A percentile compares a stretch with the other conserved stretches of the same genome.
Conservation (phyloP, 2,888 invertebrate genomes). For the Acrobasis repandana region DNA sequence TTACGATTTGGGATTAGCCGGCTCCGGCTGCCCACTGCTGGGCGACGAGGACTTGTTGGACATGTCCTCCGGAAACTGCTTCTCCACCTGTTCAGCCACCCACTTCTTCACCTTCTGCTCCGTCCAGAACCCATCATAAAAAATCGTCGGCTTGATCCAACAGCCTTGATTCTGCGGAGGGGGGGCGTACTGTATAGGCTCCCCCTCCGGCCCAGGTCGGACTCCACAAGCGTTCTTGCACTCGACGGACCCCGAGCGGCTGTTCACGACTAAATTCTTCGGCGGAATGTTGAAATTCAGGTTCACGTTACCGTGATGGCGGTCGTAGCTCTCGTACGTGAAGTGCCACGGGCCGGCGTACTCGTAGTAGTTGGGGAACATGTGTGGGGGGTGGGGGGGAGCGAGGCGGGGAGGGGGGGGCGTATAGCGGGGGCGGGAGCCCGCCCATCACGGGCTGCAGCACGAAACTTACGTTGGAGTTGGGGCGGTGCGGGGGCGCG, state of each 20-base stretch:
- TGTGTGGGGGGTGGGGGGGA: slow-evolving; percentile 47
- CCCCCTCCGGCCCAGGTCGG: slow-evolving; percentile 47
- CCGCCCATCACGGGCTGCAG: slow-evolving; percentile 65
- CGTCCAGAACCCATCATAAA: slow-evolving; percentile 80
- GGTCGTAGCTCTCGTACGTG: slow-evolving; percentile 66
- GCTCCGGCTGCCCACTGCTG: slow-evolving; percentile 32
- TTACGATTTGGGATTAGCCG: slow-evolving; percentile 38
- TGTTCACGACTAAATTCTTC: slow-evolving; percentile 67
- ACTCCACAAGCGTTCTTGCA: slow-evolving; percentile 51
- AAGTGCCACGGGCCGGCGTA: slow-evolving; percentile 71
- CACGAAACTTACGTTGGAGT: slow-evolving; percentile 77
- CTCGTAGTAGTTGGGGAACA: slow-evolving; percentile 69
- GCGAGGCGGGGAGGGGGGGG: slow-evolving; percentile 45
- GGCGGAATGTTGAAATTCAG: slow-evolving; percentile 72
- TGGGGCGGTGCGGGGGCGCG: slow-evolving; percentile 38
- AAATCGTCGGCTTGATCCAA: slow-evolving; percentile 79
- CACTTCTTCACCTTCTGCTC: slow-evolving; percentile 81
- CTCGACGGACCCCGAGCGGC: slow-evolving; percentile 52
- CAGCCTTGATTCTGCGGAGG: slow-evolving; percentile 61
- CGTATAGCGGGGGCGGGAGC: slow-evolving; percentile 54
- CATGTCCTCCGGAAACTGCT: slow-evolving; percentile 69
- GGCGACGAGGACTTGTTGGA: slow-evolving; percentile 44
- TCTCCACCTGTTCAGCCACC: slow-evolving; percentile 79
- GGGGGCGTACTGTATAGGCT: slow-evolving; percentile 49
- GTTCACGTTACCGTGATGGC: slow-evolving; percentile 64